phyloP scores from a whole-genome alignment of 1,140 invertebrate species.

The Drosophila tropicalis region DNA sequence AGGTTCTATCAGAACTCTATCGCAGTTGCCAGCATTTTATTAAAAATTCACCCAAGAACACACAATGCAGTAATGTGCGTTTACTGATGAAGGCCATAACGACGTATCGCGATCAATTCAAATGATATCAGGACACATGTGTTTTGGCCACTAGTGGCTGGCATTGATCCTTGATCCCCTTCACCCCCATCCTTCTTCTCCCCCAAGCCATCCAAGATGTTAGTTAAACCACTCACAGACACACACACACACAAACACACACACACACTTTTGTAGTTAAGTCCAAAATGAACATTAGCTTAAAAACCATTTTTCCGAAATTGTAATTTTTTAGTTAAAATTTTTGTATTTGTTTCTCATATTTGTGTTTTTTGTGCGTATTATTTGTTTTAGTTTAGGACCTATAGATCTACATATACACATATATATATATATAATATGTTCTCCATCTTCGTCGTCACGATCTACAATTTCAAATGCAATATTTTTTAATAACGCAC shows the following conservation, averaged over 20 bases:
- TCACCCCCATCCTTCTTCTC: no score
- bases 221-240: conserved; percentile 30
- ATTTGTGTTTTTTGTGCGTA: conserved; percentile 53
- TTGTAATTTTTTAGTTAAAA: conserved; percentile 26
- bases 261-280: conserved; percentile 51
- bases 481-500: conserved; percentile 17
- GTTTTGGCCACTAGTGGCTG: conserved; percentile 42
- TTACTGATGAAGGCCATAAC: conserved; percentile 92
- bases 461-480: conserved; percentile 18
- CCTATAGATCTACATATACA: conserved; percentile 33
- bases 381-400: conserved; percentile 46
- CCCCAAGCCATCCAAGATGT: conserved; percentile 21
- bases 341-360: conserved; percentile 36
- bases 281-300: conserved; percentile 25
- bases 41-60: conserved; percentile 87
- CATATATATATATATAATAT: conserved; percentile 37
- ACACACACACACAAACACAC: conserved; percentile 18
- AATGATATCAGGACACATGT: conserved; percentile 72
- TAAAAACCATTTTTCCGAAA: conserved; percentile 32
- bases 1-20: conserved; percentile 90
- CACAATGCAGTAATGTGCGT: conserved; percentile 88
- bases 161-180: conserved; percentile 43
- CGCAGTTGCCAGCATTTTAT: conserved; percentile 90
- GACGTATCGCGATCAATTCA: conserved; percentile 75
- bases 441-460: conserved; percentile 42